Evolutionary conservation across 2,888 invertebrate genomes (phyloP), one percentile per base, ranked within the genome.

Genomic region (Meteorus colon): DNA sequence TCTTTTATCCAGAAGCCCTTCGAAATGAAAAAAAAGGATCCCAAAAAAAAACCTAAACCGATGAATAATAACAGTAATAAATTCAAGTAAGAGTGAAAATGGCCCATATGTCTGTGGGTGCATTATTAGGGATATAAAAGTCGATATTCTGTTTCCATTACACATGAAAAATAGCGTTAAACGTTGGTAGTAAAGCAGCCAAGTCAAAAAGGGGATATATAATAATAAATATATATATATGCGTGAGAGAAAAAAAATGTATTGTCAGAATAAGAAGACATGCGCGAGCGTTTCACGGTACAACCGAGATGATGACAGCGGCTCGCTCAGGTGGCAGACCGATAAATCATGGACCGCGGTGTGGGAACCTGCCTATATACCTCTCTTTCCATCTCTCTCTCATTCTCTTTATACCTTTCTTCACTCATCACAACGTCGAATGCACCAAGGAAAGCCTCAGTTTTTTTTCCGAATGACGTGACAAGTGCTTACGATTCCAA

Each of bases 301-400:
- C 83, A 80, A 84, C 80, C 81, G 81, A 80, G 86, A 87, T 86
- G 88, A 87, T 87, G 87, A 86, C 88, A 86, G 86, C 84, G 82
- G 82, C 84, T 86, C 83, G 83, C 82, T 81, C 85, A 84, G 84
- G 84, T 85, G 86, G 84, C 86, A 85, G 83, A 83, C 84, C 85
- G 86, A 88, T 88, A 87, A 88, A 88, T 88, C 87, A 88, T 86
- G 83, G 78, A 80, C 81, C 77, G 82, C 84, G 81, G 84, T 85
- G 85, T 86, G 85, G 86, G 86, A 86, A 87, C 85, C 82, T 83
- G 69, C 71, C 66, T 74, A 24, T 76, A 66, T 74, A 63, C 65
- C 66, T 73, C 65, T 63, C 60, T 29, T 65, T 55, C 37, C 16
- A 12, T n/a, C 55, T 19, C 55, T 19, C 19, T 55, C 62, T 63